phyloP scores from a whole-genome alignment of 2,888 invertebrate genomes.

The Melieria crassipennis region DNA sequence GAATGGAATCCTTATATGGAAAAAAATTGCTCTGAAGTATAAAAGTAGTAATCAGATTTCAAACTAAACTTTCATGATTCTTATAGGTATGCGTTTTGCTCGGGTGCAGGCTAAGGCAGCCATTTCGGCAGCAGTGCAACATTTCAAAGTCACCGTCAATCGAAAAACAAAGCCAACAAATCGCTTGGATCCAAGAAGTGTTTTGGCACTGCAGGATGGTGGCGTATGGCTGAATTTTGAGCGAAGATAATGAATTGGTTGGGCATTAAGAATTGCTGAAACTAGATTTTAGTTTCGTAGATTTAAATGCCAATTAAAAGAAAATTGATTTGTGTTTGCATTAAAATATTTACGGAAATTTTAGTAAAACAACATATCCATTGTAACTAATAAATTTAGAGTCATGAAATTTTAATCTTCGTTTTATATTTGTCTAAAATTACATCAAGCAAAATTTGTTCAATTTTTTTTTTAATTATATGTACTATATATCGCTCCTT shows the following conservation, averaged over 20 bases:
- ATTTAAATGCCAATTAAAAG: no score
- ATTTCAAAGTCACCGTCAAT: conserved; percentile 51
- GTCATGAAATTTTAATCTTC: no score
- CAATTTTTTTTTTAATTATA: no score
- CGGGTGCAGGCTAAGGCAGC: conserved; percentile 56
- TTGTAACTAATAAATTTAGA: no score
- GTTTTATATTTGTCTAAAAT: no score
- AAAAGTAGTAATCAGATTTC: neutral
- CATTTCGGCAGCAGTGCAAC: conserved; percentile 50
- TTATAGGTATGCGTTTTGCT: conserved; percentile 54
- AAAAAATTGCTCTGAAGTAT: neutral
- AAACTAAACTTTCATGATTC: neutral
- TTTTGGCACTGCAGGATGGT: conserved; percentile 55
- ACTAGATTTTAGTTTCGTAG: no score
- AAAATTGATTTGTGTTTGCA: no score
- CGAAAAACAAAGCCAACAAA: conserved; percentile 50
- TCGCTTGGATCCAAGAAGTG: conserved; percentile 51
- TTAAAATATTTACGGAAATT: no score
- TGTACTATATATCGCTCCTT: no score
- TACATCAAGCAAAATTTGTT: no score
- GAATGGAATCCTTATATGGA: neutral
- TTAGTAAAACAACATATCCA: no score
- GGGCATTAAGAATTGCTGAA: no score
- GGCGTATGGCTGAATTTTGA: conserved; percentile 60
- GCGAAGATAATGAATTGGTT: conserved; percentile 19